phyloP scores from a whole-genome alignment of 2,888 invertebrate genomes.

The Cistogaster globosa region DNA sequence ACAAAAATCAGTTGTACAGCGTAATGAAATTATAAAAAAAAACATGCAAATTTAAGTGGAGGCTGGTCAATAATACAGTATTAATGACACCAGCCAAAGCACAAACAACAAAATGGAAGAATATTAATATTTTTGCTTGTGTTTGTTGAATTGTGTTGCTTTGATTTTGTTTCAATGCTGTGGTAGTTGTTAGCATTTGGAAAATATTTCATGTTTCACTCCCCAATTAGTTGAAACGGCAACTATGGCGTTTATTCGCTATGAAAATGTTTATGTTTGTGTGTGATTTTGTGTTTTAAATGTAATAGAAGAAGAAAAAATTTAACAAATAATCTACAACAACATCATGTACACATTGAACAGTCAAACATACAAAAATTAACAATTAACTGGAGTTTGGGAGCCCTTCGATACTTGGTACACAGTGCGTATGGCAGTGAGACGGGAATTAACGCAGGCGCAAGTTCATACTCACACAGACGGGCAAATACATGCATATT shows the following conservation, averaged over 20 bases:
- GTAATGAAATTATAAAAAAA: slow-evolving; percentile 31
- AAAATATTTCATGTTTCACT: slow-evolving; percentile 64
- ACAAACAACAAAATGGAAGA: slow-evolving; percentile 68
- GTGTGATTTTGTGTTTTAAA: slow-evolving; percentile 10
- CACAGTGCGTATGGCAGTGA: slow-evolving; percentile 58
- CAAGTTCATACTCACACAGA: slow-evolving; percentile 55
- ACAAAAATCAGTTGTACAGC: slow-evolving; percentile 66
- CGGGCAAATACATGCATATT: background rate
- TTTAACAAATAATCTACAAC: slow-evolving; percentile 72
- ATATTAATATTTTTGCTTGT: slow-evolving; percentile 9
- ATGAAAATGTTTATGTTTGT: slow-evolving; percentile 3
- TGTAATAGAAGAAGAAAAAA: slow-evolving; percentile 74
- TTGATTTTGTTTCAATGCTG: slow-evolving; percentile 6
- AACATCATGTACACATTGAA: slow-evolving; percentile 8
- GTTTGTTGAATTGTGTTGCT: slow-evolving; percentile 33
- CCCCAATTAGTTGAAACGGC: slow-evolving; percentile 65
- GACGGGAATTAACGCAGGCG: slow-evolving; percentile 80
- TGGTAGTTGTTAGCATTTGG: slow-evolving; percentile 58
- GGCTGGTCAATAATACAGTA: slow-evolving; percentile 68
- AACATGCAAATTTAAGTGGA: slow-evolving; percentile 50
- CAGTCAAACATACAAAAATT: slow-evolving; percentile 64
- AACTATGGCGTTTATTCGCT: slow-evolving; percentile 61
- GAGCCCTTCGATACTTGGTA: slow-evolving; percentile 3
- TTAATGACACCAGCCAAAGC: slow-evolving; percentile 49
- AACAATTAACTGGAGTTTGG: slow-evolving; percentile 59